These are phyloP conservation scores for Drosophila ohnishii DNA, from an alignment of 1,140 invertebrate species.

Conservation along the genomic window DNA sequence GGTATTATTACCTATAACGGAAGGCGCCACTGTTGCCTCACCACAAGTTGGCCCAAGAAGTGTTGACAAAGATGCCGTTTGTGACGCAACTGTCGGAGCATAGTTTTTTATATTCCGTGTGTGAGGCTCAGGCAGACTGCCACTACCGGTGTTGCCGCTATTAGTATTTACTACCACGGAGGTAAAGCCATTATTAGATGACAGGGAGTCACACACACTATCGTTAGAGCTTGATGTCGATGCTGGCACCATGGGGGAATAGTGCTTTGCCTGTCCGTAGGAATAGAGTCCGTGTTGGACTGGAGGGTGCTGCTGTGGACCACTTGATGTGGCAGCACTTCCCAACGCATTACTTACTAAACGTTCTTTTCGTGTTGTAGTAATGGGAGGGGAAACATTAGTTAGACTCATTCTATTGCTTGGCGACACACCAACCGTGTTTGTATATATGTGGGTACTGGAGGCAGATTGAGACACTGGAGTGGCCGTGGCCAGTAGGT, in stretches of 20 bases:
- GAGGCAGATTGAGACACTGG: slow-evolving; percentile 68
- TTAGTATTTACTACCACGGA: slow-evolving; percentile 31
- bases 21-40: slow-evolving; percentile 68
- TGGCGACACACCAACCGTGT: slow-evolving; percentile 20
- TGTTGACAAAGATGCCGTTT: slow-evolving; percentile 68
- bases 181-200: slow-evolving; percentile 83
- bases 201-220: slow-evolving; percentile 87
- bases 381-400: slow-evolving; percentile 73
- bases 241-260: slow-evolving; percentile 67
- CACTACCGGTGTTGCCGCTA: slow-evolving; percentile 44
- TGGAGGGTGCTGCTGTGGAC: slow-evolving; percentile 74
- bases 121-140: slow-evolving; percentile 45
- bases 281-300: slow-evolving; percentile 68
- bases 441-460: slow-evolving; percentile 66
- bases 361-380: slow-evolving; percentile 68
- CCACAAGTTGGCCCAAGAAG: slow-evolving; percentile 70
- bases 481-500: slow-evolving; percentile 71
- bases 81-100: slow-evolving; percentile 54
- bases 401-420: slow-evolving; percentile 66
- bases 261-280: slow-evolving; percentile 73
- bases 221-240: slow-evolving; percentile 89
- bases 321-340: slow-evolving; percentile 20
- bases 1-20: slow-evolving; percentile 52
- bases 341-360: slow-evolving; percentile 43
- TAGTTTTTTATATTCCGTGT: slow-evolving; percentile 66